Evolutionary conservation across 2,113 vertebrate species (phyloP).

Genomic region (Gymnorhina tibicen): DNA sequence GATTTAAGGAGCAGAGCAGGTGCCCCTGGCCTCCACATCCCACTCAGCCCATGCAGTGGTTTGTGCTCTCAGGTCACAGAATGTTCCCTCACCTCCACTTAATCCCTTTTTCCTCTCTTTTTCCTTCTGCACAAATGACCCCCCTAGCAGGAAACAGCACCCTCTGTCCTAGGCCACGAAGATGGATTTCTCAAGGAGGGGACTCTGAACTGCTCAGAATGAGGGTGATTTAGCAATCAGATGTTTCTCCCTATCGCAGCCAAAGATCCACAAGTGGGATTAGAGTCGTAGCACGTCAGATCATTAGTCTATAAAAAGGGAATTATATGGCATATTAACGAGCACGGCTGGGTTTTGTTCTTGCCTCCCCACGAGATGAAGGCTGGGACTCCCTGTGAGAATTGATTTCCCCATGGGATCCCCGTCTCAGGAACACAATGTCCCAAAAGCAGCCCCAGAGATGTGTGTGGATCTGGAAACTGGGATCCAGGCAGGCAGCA

Average conservation of each 20-base stretch:
- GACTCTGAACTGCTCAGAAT: not conserved
- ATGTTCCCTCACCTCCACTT: not conserved
- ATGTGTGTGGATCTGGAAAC: accelerated
- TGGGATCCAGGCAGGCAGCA: accelerated
- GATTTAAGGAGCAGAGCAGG: not conserved
- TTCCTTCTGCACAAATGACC: not conserved
- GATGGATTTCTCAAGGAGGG: not conserved
- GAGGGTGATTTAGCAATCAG: not conserved
- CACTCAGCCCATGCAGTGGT: not conserved
- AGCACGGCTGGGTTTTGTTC: not conserved
- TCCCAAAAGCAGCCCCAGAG: not conserved
- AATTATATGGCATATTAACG: not conserved
- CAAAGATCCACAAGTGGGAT: not conserved
- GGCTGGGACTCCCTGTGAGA: not conserved
- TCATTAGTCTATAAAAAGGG: not conserved
- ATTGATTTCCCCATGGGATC: not conserved
- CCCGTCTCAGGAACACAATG: not conserved
- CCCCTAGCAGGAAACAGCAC: not conserved
- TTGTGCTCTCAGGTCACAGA: not conserved
- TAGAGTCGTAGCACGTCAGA: not conserved
- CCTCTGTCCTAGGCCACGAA: accelerated
- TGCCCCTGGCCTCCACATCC: not conserved
- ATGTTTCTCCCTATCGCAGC: not conserved
- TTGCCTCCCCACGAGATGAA: accelerated
- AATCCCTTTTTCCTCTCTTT: not conserved